Evolutionary conservation across 2,797 vertebrate genomes (phyloP), one percentile per base, ranked within the genome.

Genomic region (Typhlichthys subterraneus): DNA sequence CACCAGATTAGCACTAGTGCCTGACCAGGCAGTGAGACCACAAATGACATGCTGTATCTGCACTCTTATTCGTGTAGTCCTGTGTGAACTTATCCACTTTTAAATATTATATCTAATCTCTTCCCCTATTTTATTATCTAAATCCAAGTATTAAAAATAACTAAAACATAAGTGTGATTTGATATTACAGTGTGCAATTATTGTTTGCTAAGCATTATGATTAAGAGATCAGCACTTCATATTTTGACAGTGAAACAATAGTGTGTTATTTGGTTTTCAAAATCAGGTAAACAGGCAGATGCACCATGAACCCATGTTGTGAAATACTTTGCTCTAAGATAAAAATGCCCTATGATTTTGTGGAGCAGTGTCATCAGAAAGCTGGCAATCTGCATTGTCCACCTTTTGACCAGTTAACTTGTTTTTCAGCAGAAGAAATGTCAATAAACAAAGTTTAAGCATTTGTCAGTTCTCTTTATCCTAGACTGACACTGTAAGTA

Each of bases 1-100:
- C 31, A n/a, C 62, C 73, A 63, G 66, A 57, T 80, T 75, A 82
- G 64, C 71, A 73, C 69, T 6, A 52, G 61, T 51, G 49, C 58
- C 14, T 23, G 38, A 46, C 47, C 15, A 33, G 1, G 19, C 14
- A 70, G 61, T 61, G 61, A 61, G 10, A 55, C 12, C 46, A 12
- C 46, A 12, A n/a, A 48, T n/a, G 7, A 38, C 7, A 4, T 48
- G n/a, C 12, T 12, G 4, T 38, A 38, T 38, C 33, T 6, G 33
- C 33, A 38, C 23, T 23, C 23, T 23, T 48, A 48, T 12, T 48
- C 12, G 1, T 48, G 46, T 48, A 48, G 12, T 12, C 4, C 46
- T 38, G 33, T 38, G 33, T 38, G 8, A 6, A 38, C 2, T 1
- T 8, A 38, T 9, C 33, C 8, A 38, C 8, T 38, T 38, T 38